phyloP scores from a whole-genome alignment of 2,113 vertebrate species.

The Daphoenositta chrysoptera region DNA sequence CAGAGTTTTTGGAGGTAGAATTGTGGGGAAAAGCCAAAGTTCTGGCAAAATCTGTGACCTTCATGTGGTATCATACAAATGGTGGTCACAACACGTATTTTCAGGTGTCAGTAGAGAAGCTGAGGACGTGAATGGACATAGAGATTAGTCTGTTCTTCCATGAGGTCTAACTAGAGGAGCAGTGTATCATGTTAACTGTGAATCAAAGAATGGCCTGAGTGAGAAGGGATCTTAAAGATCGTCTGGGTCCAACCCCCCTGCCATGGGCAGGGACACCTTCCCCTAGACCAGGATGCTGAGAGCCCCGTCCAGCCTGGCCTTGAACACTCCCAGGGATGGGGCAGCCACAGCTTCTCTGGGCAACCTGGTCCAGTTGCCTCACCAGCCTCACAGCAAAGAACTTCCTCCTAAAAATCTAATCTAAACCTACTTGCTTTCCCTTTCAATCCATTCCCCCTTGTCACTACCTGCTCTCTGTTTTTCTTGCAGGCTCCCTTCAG shows the following conservation, averaged over 20 bases:
- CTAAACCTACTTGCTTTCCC: neutral
- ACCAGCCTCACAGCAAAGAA: neutral
- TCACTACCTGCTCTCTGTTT: neutral
- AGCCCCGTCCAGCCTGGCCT: neutral
- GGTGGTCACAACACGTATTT: neutral
- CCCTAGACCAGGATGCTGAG: neutral
- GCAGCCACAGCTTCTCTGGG: neutral
- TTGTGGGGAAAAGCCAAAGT: neutral
- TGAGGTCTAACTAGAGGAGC: neutral
- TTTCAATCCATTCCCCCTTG: neutral
- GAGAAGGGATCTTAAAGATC: neutral
- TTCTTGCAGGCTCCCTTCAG: neutral
- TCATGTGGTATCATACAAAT: neutral
- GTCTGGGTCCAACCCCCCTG: neutral
- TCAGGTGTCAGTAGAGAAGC: neutral
- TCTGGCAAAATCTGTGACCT: neutral
- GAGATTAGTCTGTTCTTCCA: neutral
- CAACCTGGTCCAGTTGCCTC: neutral
- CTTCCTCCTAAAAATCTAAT: neutral
- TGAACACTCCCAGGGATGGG: neutral
- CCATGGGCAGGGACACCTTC: neutral
- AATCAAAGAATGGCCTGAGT: neutral
- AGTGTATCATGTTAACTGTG: fast-evolving
- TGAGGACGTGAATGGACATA: neutral
- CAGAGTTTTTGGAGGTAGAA: neutral